phyloP scores from a whole-genome alignment of 64 coral and sea anemone species.

The Stichodactyla helianthus region DNA sequence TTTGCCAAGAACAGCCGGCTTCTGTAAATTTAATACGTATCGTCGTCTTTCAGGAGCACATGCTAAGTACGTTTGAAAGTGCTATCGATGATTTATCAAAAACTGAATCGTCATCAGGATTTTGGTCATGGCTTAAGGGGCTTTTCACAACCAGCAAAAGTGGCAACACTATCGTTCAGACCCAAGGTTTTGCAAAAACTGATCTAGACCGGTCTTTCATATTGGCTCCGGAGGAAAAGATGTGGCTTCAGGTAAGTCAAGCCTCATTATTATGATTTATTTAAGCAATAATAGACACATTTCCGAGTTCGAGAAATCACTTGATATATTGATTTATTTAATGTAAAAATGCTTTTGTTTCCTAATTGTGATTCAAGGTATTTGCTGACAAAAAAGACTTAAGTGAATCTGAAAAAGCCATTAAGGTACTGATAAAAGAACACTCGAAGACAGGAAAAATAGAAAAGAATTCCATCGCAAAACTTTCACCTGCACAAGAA shows the following conservation, averaged over 20 bases:
- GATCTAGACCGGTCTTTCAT: neutral
- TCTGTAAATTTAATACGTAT: slow-evolving; percentile 30
- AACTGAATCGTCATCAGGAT: neutral
- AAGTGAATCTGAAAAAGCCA: neutral
- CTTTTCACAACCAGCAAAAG: too few species aligned
- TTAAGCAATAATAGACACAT: too few species aligned
- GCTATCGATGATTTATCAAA: slow-evolving; percentile 16
- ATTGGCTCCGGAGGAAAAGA: too few species aligned
- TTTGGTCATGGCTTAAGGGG: too few species aligned
- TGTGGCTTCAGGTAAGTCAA: too few species aligned
- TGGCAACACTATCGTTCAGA: too few species aligned
- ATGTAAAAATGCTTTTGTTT: too few species aligned
- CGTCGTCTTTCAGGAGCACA: slow-evolving; percentile 40
- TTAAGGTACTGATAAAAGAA: slow-evolving; percentile 14
- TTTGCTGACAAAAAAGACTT: slow-evolving; percentile 38
- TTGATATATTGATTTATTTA: too few species aligned
- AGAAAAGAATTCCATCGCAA: neutral
- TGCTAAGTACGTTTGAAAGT: slow-evolving; percentile 36
- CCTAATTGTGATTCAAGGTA: neutral
- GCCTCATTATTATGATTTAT: too few species aligned
- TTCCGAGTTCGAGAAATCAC: too few species aligned
- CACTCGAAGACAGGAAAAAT: slow-evolving; percentile 28
- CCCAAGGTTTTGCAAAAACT: too few species aligned
- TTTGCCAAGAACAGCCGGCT: slow-evolving; percentile 9
- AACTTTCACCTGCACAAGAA: slow-evolving; percentile 29